Base-by-base conservation (phyloP, 2,888 invertebrate genomes). In the Drosophila anomelani region DNA sequence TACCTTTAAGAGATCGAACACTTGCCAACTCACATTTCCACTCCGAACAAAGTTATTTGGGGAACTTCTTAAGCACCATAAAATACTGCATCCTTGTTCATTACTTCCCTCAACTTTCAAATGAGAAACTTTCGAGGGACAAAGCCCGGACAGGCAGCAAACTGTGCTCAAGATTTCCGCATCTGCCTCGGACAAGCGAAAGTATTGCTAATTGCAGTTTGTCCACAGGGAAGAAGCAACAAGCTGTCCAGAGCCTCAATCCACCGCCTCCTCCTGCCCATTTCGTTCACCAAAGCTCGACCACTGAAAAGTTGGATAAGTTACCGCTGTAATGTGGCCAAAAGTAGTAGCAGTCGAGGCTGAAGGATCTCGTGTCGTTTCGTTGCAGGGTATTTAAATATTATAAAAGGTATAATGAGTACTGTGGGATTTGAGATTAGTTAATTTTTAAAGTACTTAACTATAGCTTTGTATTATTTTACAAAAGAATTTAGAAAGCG, bases 121-220 rank as follows among this genome's bases (percentile, higher is more conserved):
- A 66, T 68, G 67, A n/a, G 47, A 68, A 68, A 68, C 67, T 68
- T 66, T 66, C 20, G 20, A 38, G 56, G 29, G 47, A 68, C 62
- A 26, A 26, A 34, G 20, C 41, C 51, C 62, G 41, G 43, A 51
- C 62, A 44, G 51, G 51, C 51, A 44, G 64, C 61, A 49, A 64
- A 66, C 43, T 66, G 66, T 64, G 56, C 47, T 66, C 34, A 67
- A 68, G 47, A 56, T 47, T 66, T 67, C 39, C 64, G 53, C 63
- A 57, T 72, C 75, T 62, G 54, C 43, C 63, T 51, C 32, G 41
- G 41, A 66, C 64, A 72, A 51, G 74, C 51, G 57, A 67, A 58
- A 76, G 56, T 64, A 66, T 47, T 51, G 80, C 79, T 85, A 85
- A 82, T 82, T 85, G 81, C 64, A 67, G 64, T 72, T 68, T 53